phyloP scores from a whole-genome alignment of 2,113 vertebrate genomes.

The Onychostoma macrolepis region DNA sequence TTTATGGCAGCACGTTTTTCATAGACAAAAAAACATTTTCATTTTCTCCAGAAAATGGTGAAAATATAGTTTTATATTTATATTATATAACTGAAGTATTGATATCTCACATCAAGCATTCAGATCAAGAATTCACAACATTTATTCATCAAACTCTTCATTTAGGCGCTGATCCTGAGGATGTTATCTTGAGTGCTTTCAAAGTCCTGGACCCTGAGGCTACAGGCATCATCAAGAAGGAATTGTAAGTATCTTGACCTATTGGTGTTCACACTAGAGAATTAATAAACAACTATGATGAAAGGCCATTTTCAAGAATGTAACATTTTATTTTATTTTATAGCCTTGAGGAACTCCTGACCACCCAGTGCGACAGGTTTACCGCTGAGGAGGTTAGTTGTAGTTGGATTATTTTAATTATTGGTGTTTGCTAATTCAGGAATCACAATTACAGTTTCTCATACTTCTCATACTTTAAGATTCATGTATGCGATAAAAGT shows the following conservation, averaged over 20 bases:
- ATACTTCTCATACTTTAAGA: too few species aligned
- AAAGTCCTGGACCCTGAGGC: constrained; percentile 89
- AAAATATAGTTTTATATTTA: neutral
- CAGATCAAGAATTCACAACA: neutral
- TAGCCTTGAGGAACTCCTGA: constrained; percentile 89
- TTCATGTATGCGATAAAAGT: neutral
- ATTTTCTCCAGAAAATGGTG: neutral
- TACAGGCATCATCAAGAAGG: constrained; percentile 88
- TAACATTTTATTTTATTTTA: constrained; percentile 30
- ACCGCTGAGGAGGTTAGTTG: constrained; percentile 83
- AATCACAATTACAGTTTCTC: too few species aligned
- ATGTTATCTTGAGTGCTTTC: constrained; percentile 89
- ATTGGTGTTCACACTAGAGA: neutral
- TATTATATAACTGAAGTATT: neutral
- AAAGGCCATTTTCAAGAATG: neutral
- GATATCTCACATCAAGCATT: neutral
- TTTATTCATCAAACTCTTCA: neutral
- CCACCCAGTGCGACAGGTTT: constrained; percentile 92
- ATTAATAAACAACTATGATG: neutral
- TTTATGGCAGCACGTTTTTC: too few species aligned
- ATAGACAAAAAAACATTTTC: neutral
- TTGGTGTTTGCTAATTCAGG: neutral
- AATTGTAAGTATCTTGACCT: constrained; percentile 79
- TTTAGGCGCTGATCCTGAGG: constrained; percentile 89
- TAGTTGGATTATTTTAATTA: neutral